Base-by-base conservation (phyloP, 2,797 vertebrate species). In the Falco concolor region DNA sequence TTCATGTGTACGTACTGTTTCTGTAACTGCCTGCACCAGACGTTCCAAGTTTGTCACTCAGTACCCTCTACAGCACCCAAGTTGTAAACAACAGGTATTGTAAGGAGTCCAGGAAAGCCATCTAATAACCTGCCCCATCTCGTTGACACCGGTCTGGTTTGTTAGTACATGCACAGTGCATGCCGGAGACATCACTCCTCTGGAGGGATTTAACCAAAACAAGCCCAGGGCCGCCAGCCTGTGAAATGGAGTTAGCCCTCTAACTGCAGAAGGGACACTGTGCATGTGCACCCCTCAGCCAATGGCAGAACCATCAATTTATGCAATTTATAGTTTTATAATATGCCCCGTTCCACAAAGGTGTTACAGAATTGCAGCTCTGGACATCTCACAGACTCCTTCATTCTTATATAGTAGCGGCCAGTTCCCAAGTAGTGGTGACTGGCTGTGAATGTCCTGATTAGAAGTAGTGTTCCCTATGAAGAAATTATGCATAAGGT, bases 81-180 rank as follows among this genome's bases (percentile, higher is more conserved):
- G 17, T 3, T 73, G 21, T 52, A 77, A 83, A 89, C 21, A 74
- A 14, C 17, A 45, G 0, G 0, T 22, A 32, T 17, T 34, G 4
- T 64, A 67, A 68, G 18, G 15, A 50, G n/a, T 54, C 38, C 44
- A 57, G 52, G 28, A 87, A 53, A 68, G 54, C 24, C 13, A 34
- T 27, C 20, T 30, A 57, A 30, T 57, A 64, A 54, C 9, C 10
- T 68, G 21, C 19, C 7, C 14, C 32, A n/a, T 18, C 32, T 4
- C 0, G 0, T 44, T 9, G 11, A n/a, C 40, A 59, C 6, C 9
- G 32, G n/a, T 74, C 49, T 67, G 22, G 13, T 57, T 80, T 50
- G 25, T 47, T 44, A 59, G 19, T 10, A 68, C 61, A 40, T 24
- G 45, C 61, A 32, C 25, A 56, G 30, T 8, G 20, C 57, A 30